Evolutionary conservation across 2,797 vertebrate species (phyloP), one percentile per base, ranked within the genome.

Genomic region (Hafferia zeledoni): DNA sequence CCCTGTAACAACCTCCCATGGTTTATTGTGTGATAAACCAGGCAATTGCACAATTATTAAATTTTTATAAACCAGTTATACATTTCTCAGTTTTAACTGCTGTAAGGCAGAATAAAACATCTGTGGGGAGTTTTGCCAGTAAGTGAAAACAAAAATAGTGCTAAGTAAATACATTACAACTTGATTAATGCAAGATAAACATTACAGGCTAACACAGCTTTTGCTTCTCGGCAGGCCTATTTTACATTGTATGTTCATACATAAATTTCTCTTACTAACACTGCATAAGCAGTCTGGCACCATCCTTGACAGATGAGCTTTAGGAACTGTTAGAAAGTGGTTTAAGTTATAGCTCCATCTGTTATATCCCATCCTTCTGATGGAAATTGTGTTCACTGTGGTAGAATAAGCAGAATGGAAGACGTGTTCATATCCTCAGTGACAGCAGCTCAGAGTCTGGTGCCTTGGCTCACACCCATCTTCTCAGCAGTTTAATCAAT

Each of bases 291-390:
- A 60, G 79, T 53, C 91, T 90, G 50, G 74, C 71, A 86, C 53
- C 46, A 22, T 35, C 83, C 49, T 83, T 65, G 57, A 83, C 72
- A 84, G 87, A 65, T 77, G 83, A 89, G 69, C 72, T 83, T 88
- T 60, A 78, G 60, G 49, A 91, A 39, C 83, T 81, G 8, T 81
- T 78, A 77, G 6, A 0, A 86, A 81, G 56, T 39, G 90, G 77
- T 92, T 70, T 60, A 86, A 90, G 83, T 86, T 83, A 71, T 3
- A 81, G 69, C 61, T 93, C 79, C 72, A 80, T 88, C 95, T 77
- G 89, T 55, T 82, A 8, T 3, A 64, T 50, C 31, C 57, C 39
- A 22, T 75, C 57, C 74, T 68, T 53, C 78, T 83, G 68, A 53
- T 28, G 37, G 67, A 53, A 50, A 50, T 14, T 63, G 22, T 70